Evolutionary conservation across 2,888 invertebrate species (phyloP).

Genomic region (Therioaphis trifolii): DNA sequence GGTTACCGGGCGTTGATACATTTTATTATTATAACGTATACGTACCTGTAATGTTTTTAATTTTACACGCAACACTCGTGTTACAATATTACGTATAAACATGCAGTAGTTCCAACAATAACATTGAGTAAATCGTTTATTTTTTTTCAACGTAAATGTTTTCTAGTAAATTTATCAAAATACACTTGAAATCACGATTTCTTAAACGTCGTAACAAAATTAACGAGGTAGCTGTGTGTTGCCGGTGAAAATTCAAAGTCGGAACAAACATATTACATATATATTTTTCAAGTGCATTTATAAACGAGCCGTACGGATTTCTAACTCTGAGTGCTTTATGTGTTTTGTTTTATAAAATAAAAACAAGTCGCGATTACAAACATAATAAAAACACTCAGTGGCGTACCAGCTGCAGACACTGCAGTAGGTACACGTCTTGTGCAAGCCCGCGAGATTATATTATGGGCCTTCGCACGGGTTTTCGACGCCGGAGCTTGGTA

Average conservation of each 20-base stretch:
- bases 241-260: too few species aligned
- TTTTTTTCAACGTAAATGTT: not conserved
- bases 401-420: not conserved
- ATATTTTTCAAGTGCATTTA: not conserved
- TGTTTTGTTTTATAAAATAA: too few species aligned
- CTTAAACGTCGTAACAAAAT: not conserved
- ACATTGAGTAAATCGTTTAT: not conserved
- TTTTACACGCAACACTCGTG: not conserved
- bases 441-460: not conserved
- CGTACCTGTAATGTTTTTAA: not conserved
- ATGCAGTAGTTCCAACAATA: not conserved
- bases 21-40: too few species aligned
- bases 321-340: not conserved
- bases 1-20: too few species aligned
- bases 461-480: not conserved
- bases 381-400: not conserved
- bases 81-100: not conserved
- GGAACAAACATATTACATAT: not conserved
- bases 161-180: not conserved
- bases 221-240: not conserved
- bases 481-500: not conserved
- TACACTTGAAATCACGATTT: not conserved
- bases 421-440: not conserved
- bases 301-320: not conserved
- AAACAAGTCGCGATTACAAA: not conserved